Evolutionary conservation across 1,140 invertebrate genomes (phyloP).

Genomic region (Oedothorax gibbosus): DNA sequence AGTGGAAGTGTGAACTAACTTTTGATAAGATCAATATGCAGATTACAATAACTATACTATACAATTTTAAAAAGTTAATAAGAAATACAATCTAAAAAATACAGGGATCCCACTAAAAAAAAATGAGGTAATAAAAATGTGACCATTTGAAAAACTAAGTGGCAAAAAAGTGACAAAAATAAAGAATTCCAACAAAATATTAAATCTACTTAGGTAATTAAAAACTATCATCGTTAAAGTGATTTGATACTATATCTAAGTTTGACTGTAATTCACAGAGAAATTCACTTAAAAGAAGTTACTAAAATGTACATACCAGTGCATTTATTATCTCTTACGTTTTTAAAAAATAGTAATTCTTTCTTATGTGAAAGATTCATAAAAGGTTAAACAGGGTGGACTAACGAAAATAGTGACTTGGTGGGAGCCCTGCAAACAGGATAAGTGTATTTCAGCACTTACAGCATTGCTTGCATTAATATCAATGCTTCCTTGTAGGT

Average conservation of each 20-base stretch:
- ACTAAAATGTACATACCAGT: no score
- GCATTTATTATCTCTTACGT: no score
- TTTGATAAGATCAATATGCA: neutral
- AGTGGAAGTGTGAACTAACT: neutral
- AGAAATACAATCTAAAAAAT: conserved; percentile 7
- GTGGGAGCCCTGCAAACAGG: neutral
- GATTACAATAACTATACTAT: neutral
- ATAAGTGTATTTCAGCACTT: conserved; percentile 71
- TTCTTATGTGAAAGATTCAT: neutral
- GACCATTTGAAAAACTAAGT: no score
- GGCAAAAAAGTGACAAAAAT: no score
- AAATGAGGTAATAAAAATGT: no score
- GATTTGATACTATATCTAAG: no score
- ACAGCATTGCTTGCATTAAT: conserved; percentile 99
- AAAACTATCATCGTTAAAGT: no score
- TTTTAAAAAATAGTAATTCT: neutral
- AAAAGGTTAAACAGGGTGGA: neutral
- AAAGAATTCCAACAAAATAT: no score
- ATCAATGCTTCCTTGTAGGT: conserved; percentile 94
- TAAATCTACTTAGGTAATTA: no score
- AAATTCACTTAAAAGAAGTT: no score
- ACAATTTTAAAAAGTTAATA: neutral
- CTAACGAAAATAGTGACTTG: neutral
- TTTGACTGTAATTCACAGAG: no score
- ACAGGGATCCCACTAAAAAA: no score